These are phyloP conservation scores for Aporophyla lueneburgensis DNA, from an alignment of 2,888 invertebrate species.

Conservation along the genomic window DNA sequence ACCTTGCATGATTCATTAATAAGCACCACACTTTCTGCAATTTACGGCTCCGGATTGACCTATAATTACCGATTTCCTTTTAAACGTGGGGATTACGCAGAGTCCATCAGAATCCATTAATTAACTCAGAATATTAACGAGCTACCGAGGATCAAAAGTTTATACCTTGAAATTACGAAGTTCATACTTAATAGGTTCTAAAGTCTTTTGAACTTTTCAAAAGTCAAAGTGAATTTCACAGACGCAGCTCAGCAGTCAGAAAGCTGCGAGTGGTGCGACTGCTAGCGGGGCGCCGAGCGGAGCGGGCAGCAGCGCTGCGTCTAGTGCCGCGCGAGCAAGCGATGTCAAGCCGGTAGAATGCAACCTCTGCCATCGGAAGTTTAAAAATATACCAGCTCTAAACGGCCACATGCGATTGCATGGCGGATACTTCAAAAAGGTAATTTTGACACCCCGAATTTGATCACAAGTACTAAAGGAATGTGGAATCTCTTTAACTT, in stretches of 20 bases:
- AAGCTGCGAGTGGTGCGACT: constrained; percentile 76
- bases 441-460: constrained; percentile 74
- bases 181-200: constrained; percentile 86
- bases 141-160: constrained; percentile 85
- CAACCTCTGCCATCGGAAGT: constrained; percentile 98
- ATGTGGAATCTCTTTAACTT: constrained; percentile 11
- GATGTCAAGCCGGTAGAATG: constrained; percentile 98
- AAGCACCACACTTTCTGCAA: constrained; percentile 59
- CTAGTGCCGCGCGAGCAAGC: constrained; percentile 82
- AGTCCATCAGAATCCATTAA: constrained; percentile 88
- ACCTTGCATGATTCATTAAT: constrained; percentile 42
- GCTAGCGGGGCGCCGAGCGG: constrained; percentile 76
- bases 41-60: constrained; percentile 75
- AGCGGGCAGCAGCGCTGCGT: constrained; percentile 70
- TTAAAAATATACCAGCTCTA: constrained; percentile 99
- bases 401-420: constrained; percentile 99
- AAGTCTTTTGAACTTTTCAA: constrained; percentile 86
- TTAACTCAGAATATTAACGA: constrained; percentile 88
- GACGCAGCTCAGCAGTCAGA: constrained; percentile 85
- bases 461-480: neutral
- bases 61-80: constrained; percentile 82
- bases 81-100: constrained; percentile 79
- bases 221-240: constrained; percentile 85
- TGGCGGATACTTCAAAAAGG: constrained; percentile 99
- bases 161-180: constrained; percentile 86